A percentile compares a stretch with the other conserved stretches of the same genome.
phyloP scores from a whole-genome alignment of 2,113 vertebrate species.

The Elaphurus davidianus region DNA sequence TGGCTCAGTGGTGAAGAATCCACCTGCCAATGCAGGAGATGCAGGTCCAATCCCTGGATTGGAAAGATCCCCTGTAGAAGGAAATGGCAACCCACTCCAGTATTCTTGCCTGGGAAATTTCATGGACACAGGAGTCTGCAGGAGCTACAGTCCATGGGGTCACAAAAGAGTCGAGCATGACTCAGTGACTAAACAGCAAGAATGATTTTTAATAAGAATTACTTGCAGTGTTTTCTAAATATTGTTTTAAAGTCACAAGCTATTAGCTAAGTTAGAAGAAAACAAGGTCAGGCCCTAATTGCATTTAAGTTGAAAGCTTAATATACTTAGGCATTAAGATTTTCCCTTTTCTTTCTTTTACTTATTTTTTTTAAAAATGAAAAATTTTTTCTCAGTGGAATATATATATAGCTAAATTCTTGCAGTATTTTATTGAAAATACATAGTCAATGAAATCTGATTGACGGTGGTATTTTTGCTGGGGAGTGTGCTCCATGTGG shows the following conservation, averaged over 20 bases:
- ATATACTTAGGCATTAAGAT: not conserved
- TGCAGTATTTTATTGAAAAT: not conserved
- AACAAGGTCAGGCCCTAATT: not conserved
- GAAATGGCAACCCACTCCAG: not conserved
- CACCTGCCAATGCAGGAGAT: not conserved
- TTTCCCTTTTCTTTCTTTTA: conserved; percentile 1
- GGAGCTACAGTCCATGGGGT: not conserved
- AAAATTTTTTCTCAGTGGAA: not conserved
- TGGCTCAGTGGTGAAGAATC: not conserved
- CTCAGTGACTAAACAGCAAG: not conserved
- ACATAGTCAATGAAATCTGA: not conserved
- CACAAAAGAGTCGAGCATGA: not conserved
- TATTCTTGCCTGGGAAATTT: not conserved
- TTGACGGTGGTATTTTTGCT: not conserved
- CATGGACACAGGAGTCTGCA: not conserved
- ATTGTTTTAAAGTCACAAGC: not conserved
- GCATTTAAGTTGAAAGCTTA: not conserved
- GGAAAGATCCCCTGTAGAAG: not conserved
- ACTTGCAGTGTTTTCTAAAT: not conserved
- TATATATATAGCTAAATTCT: not conserved
- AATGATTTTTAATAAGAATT: conserved; percentile 8
- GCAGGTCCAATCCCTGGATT: not conserved
- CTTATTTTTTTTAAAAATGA: not conserved
- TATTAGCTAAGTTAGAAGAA: not conserved
- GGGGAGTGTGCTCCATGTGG: not conserved